These are phyloP conservation scores for Palythoa caribaeorum DNA, from an alignment of 92 coral and sea anemone genomes.

Conservation along the genomic window DNA sequence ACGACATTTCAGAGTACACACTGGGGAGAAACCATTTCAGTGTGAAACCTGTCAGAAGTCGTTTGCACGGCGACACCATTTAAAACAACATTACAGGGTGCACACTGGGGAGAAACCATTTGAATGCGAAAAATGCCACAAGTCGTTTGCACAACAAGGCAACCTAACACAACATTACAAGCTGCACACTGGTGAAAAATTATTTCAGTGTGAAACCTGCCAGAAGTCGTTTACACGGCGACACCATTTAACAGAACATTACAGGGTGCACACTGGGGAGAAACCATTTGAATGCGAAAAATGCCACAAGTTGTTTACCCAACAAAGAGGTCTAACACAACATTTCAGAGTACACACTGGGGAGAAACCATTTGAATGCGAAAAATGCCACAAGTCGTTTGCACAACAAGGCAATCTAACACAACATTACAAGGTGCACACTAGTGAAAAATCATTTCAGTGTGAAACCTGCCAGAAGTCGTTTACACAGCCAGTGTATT, in stretches of 20 bases:
- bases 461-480: too few relatives aligned
- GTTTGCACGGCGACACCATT: not conserved
- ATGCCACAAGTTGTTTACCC: not conserved
- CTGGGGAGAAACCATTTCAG: too few relatives aligned
- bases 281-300: not conserved
- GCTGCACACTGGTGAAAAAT: too few relatives aligned
- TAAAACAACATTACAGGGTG: too few relatives aligned
- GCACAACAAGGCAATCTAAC: not conserved
- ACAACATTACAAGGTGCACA: not conserved
- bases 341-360: not conserved
- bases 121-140: not conserved
- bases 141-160: not conserved
- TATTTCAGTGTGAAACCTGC: too few relatives aligned
- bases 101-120: not conserved
- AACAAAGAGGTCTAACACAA: not conserved
- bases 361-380: not conserved
- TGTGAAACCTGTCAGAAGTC: too few relatives aligned
- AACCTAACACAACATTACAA: not conserved
- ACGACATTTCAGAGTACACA: not conserved
- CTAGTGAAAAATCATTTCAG: too few relatives aligned
- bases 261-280: too few relatives aligned
- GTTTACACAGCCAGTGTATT: too few relatives aligned
- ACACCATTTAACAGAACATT: not conserved
- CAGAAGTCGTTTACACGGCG: too few relatives aligned
- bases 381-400: not conserved